Percentiles rank a stretch among this genome's conserved stretches.
These are phyloP conservation scores for Aramus guarauna DNA, from an alignment of 2,113 vertebrate genomes.

Conservation along the genomic window DNA sequence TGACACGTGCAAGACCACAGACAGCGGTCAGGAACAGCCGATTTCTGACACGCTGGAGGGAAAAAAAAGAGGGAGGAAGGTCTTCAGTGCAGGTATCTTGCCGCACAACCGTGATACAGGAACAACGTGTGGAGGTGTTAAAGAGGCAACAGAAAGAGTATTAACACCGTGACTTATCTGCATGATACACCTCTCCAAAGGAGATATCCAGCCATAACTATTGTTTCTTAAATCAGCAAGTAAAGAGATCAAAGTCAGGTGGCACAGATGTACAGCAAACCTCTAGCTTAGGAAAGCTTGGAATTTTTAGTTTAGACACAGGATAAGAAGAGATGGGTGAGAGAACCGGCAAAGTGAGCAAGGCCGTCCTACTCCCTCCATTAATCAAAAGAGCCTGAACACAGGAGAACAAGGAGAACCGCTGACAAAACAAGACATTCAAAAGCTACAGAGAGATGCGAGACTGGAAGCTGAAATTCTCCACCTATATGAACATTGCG, in stretches of 20 bases:
- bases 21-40: neutral
- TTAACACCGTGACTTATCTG: neutral
- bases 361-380: neutral
- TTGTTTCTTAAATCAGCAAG: neutral
- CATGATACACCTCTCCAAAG: neutral
- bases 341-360: neutral
- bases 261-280: rapidly evolving
- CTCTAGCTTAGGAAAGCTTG: neutral
- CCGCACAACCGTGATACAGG: rapidly evolving
- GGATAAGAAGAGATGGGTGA: neutral
- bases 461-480: neutral
- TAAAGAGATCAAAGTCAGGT: neutral
- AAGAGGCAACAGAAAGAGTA: neutral
- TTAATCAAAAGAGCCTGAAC: neutral
- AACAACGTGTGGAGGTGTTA: rapidly evolving
- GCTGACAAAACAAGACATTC: neutral
- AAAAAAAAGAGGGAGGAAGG: neutral
- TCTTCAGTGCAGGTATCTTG: neutral
- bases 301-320: neutral
- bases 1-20: neutral
- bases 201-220: neutral
- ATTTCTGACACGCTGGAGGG: rapidly evolving
- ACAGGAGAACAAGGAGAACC: neutral
- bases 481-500: neutral
- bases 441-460: neutral